Percentiles rank a stretch among this genome's conserved stretches.
Evolutionary conservation across 2,113 vertebrate species (phyloP).

Genomic region (Meles meles): DNA sequence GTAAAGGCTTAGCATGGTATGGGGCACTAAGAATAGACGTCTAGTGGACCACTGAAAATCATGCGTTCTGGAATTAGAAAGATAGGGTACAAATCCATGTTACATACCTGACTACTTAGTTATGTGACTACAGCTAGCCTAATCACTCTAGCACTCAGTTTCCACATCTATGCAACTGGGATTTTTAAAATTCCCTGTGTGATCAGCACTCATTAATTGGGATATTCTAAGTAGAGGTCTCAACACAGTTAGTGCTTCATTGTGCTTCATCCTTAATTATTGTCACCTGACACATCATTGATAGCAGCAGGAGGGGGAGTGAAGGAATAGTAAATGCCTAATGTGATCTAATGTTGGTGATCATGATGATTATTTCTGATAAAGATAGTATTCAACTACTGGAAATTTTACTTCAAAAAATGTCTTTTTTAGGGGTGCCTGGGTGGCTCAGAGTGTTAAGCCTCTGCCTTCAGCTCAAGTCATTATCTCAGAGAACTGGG

Average conservation of each 20-base stretch:
- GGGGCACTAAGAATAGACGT: not conserved
- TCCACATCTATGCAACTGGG: not conserved
- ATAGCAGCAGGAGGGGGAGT: not conserved
- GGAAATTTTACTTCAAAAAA: not conserved
- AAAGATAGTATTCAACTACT: not conserved
- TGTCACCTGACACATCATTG: not conserved
- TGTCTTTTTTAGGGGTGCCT: not conserved
- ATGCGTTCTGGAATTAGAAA: not conserved
- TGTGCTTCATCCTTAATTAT: not conserved
- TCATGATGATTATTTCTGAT: not conserved
- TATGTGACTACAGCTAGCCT: not conserved
- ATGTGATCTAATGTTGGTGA: not conserved
- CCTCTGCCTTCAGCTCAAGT: too few relatives aligned
- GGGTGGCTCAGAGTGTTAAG: too few relatives aligned
- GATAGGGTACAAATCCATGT: not conserved
- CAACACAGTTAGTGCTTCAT: not conserved
- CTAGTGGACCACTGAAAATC: not conserved
- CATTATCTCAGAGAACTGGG: too few relatives aligned
- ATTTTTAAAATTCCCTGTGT: not conserved
- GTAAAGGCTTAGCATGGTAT: not conserved
- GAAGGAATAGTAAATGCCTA: not conserved
- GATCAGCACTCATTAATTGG: not conserved
- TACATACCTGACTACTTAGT: not conserved
- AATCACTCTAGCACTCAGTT: not conserved
- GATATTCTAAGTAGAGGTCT: not conserved